A percentile compares a stretch with the other conserved stretches of the same genome.
Conservation (phyloP, 1,140 invertebrate genomes). For the Thalassaphorura encarpata region DNA sequence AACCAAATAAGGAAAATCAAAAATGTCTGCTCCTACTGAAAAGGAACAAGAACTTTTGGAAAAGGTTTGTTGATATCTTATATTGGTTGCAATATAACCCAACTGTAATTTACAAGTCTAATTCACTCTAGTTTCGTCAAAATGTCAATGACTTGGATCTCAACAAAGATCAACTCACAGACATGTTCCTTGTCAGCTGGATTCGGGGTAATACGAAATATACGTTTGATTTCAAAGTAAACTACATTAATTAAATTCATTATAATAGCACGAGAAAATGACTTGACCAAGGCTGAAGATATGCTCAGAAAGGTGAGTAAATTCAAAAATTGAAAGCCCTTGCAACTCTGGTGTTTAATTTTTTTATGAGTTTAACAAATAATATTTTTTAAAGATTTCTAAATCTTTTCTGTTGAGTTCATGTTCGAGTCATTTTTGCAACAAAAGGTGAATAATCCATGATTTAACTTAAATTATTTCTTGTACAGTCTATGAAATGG, state of each 20-base stretch:
- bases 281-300: conserved; percentile 4
- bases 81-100: neutral
- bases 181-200: conserved; percentile 7
- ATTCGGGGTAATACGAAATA: neutral
- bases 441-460: too few species aligned
- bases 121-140: conserved; percentile 3
- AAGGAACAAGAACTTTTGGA: neutral
- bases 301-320: conserved; percentile 3
- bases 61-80: neutral
- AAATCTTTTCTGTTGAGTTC: too few species aligned
- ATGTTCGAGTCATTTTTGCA: too few species aligned
- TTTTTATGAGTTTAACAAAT: too few species aligned
- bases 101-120: neutral
- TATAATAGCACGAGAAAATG: conserved; percentile 3
- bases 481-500: neutral
- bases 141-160: neutral
- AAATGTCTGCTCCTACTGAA: neutral
- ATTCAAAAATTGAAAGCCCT: neutral
- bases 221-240: neutral
- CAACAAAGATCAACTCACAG: neutral
- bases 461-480: too few species aligned
- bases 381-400: too few species aligned
- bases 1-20: neutral
- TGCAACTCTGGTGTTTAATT: too few species aligned
- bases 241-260: neutral